Percentiles rank a stretch among this genome's conserved stretches.
Conservation (phyloP, 64 coral and sea anemone species). For the Stylophora pistillata region DNA sequence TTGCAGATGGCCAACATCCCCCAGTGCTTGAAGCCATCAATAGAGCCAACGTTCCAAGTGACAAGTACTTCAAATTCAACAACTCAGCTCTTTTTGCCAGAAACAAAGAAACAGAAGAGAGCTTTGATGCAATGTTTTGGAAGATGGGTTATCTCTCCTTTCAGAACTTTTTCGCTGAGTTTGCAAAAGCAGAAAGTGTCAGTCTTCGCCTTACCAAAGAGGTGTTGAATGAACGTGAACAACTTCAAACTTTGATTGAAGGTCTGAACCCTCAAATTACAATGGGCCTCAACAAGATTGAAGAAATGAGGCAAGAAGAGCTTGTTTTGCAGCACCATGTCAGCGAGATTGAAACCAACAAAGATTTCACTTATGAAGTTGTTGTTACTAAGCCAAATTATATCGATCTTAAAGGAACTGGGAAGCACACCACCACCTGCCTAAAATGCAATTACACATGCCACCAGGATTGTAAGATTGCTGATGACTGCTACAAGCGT, state of each 20-base stretch:
- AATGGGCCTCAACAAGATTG: conserved; percentile 4
- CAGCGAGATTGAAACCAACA: neutral
- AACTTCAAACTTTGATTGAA: neutral
- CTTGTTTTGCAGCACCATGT: neutral
- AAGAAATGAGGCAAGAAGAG: conserved; percentile 27
- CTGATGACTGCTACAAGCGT: neutral
- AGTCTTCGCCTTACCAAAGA: conserved; percentile 27
- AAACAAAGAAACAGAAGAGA: neutral
- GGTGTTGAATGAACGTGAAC: conserved; percentile 36
- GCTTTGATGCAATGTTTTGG: conserved; percentile 44
- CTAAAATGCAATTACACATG: neutral
- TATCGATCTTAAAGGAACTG: neutral
- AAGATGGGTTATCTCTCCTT: conserved; percentile 31
- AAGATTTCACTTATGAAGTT: neutral
- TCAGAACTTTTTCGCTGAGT: conserved; percentile 1
- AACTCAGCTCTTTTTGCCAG: conserved; percentile 51
- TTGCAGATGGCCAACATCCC: no score
- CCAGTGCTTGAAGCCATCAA: no score
- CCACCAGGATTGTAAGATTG: neutral
- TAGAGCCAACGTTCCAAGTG: no score
- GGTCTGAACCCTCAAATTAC: conserved; percentile 23
- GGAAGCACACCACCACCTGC: neutral
- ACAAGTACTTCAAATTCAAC: conserved; percentile 21
- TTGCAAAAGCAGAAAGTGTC: conserved; percentile 24
- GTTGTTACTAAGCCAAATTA: neutral